phyloP scores from a whole-genome alignment of 2,113 vertebrate genomes.

The Heterochromis multidens region DNA sequence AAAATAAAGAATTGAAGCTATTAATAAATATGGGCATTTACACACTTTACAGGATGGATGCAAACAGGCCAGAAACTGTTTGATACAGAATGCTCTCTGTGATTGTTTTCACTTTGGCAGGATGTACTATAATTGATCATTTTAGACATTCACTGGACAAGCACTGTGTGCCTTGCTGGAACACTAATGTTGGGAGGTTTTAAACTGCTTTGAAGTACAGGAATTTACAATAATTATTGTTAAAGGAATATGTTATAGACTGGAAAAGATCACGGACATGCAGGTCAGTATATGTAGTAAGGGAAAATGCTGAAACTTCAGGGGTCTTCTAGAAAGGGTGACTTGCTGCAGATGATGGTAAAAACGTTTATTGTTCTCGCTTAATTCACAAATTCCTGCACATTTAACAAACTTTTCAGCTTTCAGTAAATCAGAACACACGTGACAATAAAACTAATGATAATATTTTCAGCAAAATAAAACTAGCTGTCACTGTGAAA shows the following conservation, averaged over 20 bases:
- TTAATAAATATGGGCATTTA: neutral
- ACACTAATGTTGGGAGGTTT: neutral
- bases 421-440: constrained; percentile 10
- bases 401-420: constrained; percentile 10
- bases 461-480: neutral
- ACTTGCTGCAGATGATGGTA: neutral
- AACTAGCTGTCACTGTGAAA: neutral
- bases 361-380: neutral
- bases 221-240: neutral
- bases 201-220: neutral
- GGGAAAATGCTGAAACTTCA: neutral
- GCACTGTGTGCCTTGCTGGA: neutral
- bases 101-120: too few relatives aligned
- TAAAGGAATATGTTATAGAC: neutral
- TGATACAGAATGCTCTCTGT: neutral
- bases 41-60: neutral
- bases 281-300: neutral
- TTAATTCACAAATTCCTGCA: constrained; percentile 28
- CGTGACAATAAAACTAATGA: neutral
- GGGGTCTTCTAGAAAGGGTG: neutral
- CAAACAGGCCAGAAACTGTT: neutral
- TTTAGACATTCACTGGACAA: neutral
- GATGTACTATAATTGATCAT: neutral
- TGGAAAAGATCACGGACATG: neutral
- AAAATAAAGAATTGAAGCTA: neutral